Conservation (phyloP, 2,888 invertebrate species). For the Trachelus troglodyta region DNA sequence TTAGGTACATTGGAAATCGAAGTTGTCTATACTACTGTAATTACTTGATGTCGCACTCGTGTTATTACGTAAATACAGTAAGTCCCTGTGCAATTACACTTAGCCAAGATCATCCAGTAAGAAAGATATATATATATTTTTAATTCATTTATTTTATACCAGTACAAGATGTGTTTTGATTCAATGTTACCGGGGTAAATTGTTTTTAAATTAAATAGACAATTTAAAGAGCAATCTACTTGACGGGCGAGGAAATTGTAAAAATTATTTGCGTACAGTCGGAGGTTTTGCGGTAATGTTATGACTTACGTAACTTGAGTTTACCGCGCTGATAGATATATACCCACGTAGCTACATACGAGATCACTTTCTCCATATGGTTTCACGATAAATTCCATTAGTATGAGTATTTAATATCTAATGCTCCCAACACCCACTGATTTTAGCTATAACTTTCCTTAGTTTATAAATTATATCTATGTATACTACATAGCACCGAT, state of each 20-base stretch:
- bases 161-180: background rate
- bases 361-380: constrained; percentile 56
- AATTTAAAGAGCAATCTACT: background rate
- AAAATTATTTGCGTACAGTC: constrained; percentile 37
- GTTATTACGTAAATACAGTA: background rate
- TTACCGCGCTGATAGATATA: constrained; percentile 16
- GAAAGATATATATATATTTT: background rate
- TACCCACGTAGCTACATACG: constrained; percentile 32
- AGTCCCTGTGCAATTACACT: background rate
- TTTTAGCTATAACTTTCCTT: background rate
- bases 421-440: constrained; percentile 5
- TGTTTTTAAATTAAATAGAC: background rate
- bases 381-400: constrained; percentile 46
- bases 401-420: constrained; percentile 21
- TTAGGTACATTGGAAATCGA: background rate
- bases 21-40: background rate
- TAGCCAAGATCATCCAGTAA: background rate
- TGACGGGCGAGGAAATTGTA: constrained; percentile 18
- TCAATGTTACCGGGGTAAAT: background rate
- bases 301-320: constrained; percentile 44
- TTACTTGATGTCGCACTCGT: background rate
- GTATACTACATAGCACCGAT: background rate
- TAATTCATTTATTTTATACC: background rate
- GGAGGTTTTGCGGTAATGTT: constrained; percentile 50
- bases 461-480: background rate